Evolutionary conservation across 2,888 invertebrate species (phyloP), one percentile per base, ranked within the genome.

Genomic region (Polyommatus icarus): DNA sequence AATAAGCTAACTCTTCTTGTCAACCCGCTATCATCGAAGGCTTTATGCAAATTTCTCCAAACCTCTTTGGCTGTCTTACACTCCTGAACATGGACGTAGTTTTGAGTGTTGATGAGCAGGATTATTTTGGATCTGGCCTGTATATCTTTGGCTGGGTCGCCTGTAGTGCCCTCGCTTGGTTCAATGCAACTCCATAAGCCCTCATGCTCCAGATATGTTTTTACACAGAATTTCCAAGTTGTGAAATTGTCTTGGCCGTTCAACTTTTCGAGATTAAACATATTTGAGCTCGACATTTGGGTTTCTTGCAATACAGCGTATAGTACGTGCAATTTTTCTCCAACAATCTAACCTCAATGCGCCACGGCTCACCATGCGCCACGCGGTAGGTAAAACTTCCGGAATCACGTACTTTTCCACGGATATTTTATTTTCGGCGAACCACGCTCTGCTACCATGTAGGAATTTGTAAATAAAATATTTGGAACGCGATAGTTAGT

Each of bases 71-170:
- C 79, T 0, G 82, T 79, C 8, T 36, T 80, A 24, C 80, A 79
- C 10, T 78, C 79, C 57, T 82, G 79, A 15, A 82, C 77, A 76
- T 82, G 82, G 0, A 82, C 79, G 72, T 83, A 83, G 54, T 76
- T 76, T 57, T 76, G 76, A 54, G 76, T 29, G 29, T 76, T 76
- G 8, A 76, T 32, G 1, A 76, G 18, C 18, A 76, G 54, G 32
- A 76, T 75, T 29, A 29, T 29, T 29, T 29, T 29, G 1, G 29
- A 29, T 29, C 29, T 29, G 29, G 29, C 29, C 29, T 54, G 50
- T 29, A 76, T 50, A 24, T 76, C 75, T 15, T 76, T 76, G 3
- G 50, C 75, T 15, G 75, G 50, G 12, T 75, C 75, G 24, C 54
- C 75, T 46, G 29, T 12, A 32, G 24, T 76, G 40, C 18, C 75